These are phyloP conservation scores for Athene cunicularia DNA, from an alignment of 2,113 vertebrate species.

Conservation along the genomic window DNA sequence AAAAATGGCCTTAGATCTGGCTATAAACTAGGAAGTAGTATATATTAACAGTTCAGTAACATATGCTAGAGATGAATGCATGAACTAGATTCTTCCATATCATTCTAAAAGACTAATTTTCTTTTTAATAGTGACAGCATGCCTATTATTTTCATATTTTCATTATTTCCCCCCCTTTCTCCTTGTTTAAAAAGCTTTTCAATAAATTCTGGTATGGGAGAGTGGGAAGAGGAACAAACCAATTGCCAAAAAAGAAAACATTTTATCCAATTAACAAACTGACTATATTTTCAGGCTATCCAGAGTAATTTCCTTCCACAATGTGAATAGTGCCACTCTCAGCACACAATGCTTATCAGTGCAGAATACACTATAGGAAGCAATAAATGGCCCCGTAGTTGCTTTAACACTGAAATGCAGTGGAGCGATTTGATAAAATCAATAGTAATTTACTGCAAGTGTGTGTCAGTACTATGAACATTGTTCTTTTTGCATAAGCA, in stretches of 20 bases:
- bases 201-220: not conserved
- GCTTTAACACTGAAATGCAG: slow-evolving; percentile 3
- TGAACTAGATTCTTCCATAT: not conserved
- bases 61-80: not conserved
- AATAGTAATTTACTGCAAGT: not conserved
- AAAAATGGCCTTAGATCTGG: not conserved
- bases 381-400: not conserved
- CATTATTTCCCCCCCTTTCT: not conserved
- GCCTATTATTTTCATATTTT: not conserved
- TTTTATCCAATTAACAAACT: not conserved
- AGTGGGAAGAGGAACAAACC: not conserved
- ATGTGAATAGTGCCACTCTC: not conserved
- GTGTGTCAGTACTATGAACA: not conserved
- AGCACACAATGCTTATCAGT: not conserved
- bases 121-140: not conserved
- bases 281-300: not conserved
- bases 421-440: not conserved
- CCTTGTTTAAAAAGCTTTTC: not conserved
- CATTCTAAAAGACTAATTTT: not conserved
- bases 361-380: not conserved
- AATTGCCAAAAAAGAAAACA: not conserved
- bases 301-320: not conserved
- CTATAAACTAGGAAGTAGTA: not conserved
- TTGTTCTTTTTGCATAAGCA: not conserved
- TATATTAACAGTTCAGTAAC: not conserved